Evolutionary conservation across 2,888 invertebrate genomes (phyloP).

Genomic region (Tribolium freemani): DNA sequence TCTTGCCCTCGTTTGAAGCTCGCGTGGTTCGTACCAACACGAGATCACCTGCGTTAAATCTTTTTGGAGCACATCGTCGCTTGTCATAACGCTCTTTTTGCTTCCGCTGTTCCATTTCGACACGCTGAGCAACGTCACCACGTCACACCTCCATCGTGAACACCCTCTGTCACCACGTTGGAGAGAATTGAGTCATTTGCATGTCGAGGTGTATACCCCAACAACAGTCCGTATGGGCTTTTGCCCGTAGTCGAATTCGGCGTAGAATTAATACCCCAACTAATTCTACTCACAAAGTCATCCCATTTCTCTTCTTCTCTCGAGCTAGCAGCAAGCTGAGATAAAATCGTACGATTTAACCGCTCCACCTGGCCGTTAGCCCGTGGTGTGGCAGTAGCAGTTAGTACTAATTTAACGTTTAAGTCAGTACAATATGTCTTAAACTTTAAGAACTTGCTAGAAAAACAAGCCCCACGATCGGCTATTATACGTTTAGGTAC

Average conservation of each 20-base stretch:
- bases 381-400: conserved; percentile 53
- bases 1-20: not conserved
- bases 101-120: not conserved
- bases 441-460: conserved; percentile 46
- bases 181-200: conserved; percentile 45
- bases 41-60: not conserved
- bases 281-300: conserved; percentile 40
- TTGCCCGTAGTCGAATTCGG: conserved; percentile 48
- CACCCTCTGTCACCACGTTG: not conserved
- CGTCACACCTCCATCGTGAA: not conserved
- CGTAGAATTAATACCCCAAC: conserved; percentile 50
- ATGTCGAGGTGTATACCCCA: conserved; percentile 51
- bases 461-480: conserved; percentile 47
- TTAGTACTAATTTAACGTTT: conserved; percentile 48
- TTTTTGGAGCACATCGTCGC: not conserved
- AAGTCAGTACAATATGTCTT: conserved; percentile 12
- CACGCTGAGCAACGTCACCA: not conserved
- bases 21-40: not conserved
- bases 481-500: conserved; percentile 37
- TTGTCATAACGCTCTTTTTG: conserved; percentile 1
- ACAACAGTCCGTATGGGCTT: conserved; percentile 48
- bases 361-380: conserved; percentile 56
- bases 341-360: conserved; percentile 48
- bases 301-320: conserved; percentile 51
- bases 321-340: conserved; percentile 41